Base-by-base conservation (phyloP, 2,113 vertebrate species). In the Melanotaenia duboulayi region DNA sequence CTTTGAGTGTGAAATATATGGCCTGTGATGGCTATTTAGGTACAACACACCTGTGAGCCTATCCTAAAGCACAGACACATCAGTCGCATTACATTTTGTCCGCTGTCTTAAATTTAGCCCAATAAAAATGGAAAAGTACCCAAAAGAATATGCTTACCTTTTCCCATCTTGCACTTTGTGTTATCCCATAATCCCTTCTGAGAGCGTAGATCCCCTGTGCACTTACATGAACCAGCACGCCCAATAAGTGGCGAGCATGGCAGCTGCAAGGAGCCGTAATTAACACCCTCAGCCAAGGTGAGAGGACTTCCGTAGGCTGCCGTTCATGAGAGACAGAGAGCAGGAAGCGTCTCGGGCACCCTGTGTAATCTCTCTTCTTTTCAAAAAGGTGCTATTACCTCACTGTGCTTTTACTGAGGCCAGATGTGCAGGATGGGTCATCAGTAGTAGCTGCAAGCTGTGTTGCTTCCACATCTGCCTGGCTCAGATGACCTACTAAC, bases 351-450 rank as follows among this genome's bases (percentile, higher is more conserved):
- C 82, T 65, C 51, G 65, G 72, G 80, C 76, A 13, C 82, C 91
- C 67, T 46, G 71, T 91, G 85, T 91, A 90, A 91, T 93, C 86
- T 84, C 79, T 65, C 66, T 77, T 66, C 52, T n/a, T 85, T 81
- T 91, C 79, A 80, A 90, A n/a, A 90, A 80, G 76, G 84, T 91
- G 79, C 87, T 82, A 90, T 93, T 92, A 92, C 84, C 75, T 91
- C 89, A 80, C 80, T 71, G 12, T 65, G 90, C 84, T 74, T 88
- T 81, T 87, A 91, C 91, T 89, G 83, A 83, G 89, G 80, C 93
- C 94, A 95, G 93, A 94, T 95, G 94, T 91, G 90, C 76, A 75
- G 82, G 71, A 83, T 73, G 64, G 80, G 80, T 91, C 87, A 90
- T 92, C 92, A 92, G 82, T 84, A n/a, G 49, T 40, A 71, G 87